Conservation (phyloP, 2,797 vertebrate genomes). For the Leuciscus waleckii region DNA sequence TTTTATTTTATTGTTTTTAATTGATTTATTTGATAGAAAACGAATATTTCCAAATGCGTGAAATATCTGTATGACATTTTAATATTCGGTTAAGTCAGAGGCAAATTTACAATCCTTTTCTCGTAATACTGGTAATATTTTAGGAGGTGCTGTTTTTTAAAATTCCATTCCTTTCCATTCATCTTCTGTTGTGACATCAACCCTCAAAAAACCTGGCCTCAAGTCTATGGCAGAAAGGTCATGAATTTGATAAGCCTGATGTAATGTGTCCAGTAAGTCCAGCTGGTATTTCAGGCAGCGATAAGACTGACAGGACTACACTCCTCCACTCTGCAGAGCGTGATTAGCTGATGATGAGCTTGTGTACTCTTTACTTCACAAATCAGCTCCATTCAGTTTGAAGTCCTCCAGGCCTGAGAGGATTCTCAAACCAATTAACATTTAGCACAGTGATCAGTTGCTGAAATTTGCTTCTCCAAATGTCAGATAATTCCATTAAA, state of each 20-base stretch:
- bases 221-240: not conserved
- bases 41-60: conserved; percentile 2
- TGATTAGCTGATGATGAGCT: conserved; percentile 37
- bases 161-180: conserved; percentile 29
- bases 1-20: not conserved
- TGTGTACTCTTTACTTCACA: not conserved
- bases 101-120: conserved; percentile 1
- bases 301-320: conserved; percentile 29
- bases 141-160: conserved; percentile 4
- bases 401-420: conserved; percentile 25
- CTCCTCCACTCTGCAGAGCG: conserved; percentile 7
- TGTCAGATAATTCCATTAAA: not conserved
- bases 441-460: not conserved
- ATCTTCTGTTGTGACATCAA: conserved; percentile 32
- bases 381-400: conserved; percentile 38
- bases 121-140: conserved; percentile 13
- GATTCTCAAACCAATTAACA: not conserved
- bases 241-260: conserved; percentile 32
- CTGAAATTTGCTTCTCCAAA: not conserved
- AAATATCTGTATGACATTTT: conserved; percentile 1
- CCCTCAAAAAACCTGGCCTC: conserved; percentile 1
- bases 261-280: conserved; percentile 23
- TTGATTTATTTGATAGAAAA: not conserved
- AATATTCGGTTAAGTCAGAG: not conserved
- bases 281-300: conserved; percentile 26